A percentile compares a stretch with the other conserved stretches of the same genome.
Evolutionary conservation across 2,888 invertebrate species (phyloP).

Genomic region (Erebia ligea): DNA sequence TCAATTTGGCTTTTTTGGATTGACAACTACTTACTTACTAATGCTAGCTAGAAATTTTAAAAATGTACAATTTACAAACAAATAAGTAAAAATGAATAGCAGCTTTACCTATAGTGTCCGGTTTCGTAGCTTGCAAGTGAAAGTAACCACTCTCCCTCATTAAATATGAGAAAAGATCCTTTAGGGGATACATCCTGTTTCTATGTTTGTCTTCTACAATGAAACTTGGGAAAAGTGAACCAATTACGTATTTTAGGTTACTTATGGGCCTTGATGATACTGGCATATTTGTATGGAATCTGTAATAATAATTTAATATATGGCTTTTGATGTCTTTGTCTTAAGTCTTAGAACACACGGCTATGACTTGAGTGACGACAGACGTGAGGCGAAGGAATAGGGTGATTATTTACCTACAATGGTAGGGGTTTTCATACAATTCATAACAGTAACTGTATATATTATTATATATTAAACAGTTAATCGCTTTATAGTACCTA

Average conservation of each 20-base stretch:
- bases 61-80: too few species aligned
- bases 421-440: too few species aligned
- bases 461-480: neutral
- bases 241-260: conserved; percentile 68
- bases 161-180: conserved; percentile 51
- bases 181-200: conserved; percentile 81
- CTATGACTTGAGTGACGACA: too few species aligned
- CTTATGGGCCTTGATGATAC: conserved; percentile 61
- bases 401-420: too few species aligned
- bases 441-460: too few species aligned
- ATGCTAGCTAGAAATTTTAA: too few species aligned
- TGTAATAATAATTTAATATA: conserved; percentile 59
- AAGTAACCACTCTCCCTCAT: conserved; percentile 84
- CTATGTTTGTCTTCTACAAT: conserved; percentile 68
- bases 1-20: too few species aligned
- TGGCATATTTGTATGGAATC: conserved; percentile 87
- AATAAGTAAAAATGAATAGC: neutral
- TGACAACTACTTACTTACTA: too few species aligned
- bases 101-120: conserved; percentile 89
- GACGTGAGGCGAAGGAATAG: too few species aligned
- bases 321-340: too few species aligned
- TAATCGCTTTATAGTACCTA: neutral
- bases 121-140: conserved; percentile 92
- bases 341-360: too few species aligned
- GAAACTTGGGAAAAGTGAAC: conserved; percentile 76